These are phyloP conservation scores for Nothura maculosa DNA, from an alignment of 2,797 vertebrate genomes.

Conservation along the genomic window DNA sequence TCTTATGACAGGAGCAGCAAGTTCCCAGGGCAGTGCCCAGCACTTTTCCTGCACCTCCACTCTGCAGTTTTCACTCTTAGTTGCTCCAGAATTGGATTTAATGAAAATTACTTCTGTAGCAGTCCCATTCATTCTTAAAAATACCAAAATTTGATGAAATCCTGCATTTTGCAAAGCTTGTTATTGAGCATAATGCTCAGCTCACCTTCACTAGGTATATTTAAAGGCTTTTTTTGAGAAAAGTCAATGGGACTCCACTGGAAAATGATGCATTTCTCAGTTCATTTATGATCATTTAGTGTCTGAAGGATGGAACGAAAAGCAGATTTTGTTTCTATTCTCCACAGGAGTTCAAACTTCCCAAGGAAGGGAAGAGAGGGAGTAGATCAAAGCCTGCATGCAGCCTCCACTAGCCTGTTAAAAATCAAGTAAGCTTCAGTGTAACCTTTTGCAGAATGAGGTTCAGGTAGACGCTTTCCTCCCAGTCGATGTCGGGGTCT, in stretches of 20 bases:
- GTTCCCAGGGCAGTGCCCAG: neutral
- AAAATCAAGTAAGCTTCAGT: neutral
- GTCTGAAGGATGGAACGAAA: neutral
- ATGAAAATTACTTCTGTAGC: neutral
- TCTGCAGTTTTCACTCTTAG: neutral
- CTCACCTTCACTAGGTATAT: neutral
- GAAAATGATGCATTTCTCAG: neutral
- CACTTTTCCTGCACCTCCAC: neutral
- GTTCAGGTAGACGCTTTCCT: slow-evolving; percentile 98
- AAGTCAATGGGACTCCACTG: neutral
- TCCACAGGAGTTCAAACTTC: neutral
- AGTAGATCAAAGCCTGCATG: neutral
- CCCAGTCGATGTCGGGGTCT: slow-evolving; percentile 98
- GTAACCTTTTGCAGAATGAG: slow-evolving; percentile 96
- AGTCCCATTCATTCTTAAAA: neutral
- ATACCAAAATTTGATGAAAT: neutral
- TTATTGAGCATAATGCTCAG: neutral
- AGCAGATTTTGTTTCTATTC: neutral
- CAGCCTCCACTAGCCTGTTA: neutral
- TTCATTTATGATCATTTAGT: neutral
- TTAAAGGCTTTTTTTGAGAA: neutral
- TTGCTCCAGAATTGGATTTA: neutral
- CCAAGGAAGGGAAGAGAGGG: neutral
- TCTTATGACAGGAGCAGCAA: neutral
- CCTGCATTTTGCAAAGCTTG: neutral